These are phyloP conservation scores for Stichodactyla mertensii DNA, from an alignment of 64 coral and sea anemone genomes.

Conservation along the genomic window DNA sequence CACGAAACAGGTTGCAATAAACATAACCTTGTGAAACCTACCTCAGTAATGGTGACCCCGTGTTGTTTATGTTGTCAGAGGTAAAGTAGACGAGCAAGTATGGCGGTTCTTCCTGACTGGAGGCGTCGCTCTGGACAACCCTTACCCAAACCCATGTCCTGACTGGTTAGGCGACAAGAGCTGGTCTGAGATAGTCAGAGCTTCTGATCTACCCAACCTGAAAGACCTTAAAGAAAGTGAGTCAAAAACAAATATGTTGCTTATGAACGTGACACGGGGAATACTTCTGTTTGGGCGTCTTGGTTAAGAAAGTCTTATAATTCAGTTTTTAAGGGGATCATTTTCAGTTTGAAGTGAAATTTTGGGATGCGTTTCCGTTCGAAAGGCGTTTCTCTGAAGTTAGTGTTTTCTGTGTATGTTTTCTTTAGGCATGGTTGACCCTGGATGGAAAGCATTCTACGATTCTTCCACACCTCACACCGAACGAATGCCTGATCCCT, in stretches of 20 bases:
- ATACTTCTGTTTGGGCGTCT: no score
- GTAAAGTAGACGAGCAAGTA: slow-evolving; percentile 85
- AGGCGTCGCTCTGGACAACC: slow-evolving; percentile 97
- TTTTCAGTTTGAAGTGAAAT: no score
- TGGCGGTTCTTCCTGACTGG: slow-evolving; percentile 96
- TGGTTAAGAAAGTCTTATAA: no score
- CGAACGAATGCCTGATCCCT: slow-evolving; percentile 80
- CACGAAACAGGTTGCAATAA: no score
- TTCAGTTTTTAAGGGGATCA: no score
- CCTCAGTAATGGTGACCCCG: background rate
- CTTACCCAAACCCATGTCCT: slow-evolving; percentile 90
- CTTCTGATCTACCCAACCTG: slow-evolving; percentile 89
- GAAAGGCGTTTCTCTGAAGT: background rate
- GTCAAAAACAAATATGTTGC: background rate
- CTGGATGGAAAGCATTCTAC: slow-evolving; percentile 93
- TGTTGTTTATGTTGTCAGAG: slow-evolving; percentile 14
- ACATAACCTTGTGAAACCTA: background rate
- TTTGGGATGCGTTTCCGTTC: background rate
- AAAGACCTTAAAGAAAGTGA: slow-evolving; percentile 84
- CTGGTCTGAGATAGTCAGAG: slow-evolving; percentile 96
- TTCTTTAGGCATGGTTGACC: slow-evolving; percentile 47
- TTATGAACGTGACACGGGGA: no score
- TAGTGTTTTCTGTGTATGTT: background rate
- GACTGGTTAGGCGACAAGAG: slow-evolving; percentile 93
- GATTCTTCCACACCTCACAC: slow-evolving; percentile 80